These are phyloP conservation scores for Epizoanthus fatuus DNA, from an alignment of 92 coral and sea anemone genomes.

Conservation along the genomic window DNA sequence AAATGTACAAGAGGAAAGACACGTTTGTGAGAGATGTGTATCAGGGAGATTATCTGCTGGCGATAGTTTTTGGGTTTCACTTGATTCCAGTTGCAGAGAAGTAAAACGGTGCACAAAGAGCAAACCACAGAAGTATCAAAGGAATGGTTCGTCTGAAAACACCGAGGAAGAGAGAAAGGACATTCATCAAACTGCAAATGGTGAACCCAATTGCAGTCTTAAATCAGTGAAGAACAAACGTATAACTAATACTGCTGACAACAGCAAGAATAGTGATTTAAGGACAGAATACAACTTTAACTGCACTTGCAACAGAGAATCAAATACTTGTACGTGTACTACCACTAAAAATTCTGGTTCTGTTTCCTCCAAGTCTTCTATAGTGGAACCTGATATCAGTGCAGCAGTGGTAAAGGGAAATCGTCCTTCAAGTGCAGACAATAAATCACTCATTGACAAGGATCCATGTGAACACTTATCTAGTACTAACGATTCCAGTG, in stretches of 20 bases:
- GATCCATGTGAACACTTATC: neutral
- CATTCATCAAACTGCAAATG: neutral
- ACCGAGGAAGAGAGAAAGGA: neutral
- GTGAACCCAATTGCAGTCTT: neutral
- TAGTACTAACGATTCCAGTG: neutral
- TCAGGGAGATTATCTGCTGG: constrained; percentile 13
- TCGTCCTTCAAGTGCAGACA: neutral
- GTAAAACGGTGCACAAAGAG: neutral
- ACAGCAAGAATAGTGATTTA: neutral
- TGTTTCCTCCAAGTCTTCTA: neutral
- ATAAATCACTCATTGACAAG: neutral
- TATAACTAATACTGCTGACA: neutral
- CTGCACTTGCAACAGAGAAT: neutral
- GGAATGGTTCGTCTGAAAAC: neutral
- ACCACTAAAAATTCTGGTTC: neutral
- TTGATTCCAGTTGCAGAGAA: constrained; percentile 8
- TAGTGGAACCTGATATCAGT: neutral
- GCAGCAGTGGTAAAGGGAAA: neutral
- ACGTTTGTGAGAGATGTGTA: constrained; percentile 4
- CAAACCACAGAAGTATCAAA: neutral
- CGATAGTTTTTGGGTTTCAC: constrained; percentile 38
- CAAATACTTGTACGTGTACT: neutral
- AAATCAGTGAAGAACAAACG: neutral
- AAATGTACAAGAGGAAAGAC: neutral
- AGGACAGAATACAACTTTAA: neutral